Evolutionary conservation across 2,113 vertebrate genomes (phyloP).

Genomic region (Epinephelus cyanopodus): DNA sequence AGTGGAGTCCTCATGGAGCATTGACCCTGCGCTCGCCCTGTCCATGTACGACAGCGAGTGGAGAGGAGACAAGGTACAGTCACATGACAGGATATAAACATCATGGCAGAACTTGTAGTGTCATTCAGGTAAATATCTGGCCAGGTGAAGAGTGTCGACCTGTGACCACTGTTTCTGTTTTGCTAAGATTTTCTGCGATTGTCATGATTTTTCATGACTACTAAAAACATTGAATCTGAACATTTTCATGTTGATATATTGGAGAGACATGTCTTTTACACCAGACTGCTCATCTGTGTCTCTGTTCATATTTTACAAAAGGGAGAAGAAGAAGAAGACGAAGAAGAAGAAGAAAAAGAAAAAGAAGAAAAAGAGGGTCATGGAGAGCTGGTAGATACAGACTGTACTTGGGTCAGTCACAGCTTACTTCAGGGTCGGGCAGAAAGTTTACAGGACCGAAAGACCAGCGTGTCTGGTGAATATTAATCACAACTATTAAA

Average conservation of each 20-base stretch:
- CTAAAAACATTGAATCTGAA: not conserved
- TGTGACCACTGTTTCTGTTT: not conserved
- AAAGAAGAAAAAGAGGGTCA: not conserved
- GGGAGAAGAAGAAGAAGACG: not conserved
- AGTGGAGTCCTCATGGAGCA: conserved; percentile 91
- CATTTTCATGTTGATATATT: not conserved
- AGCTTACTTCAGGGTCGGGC: conserved; percentile 86
- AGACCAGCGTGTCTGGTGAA: conserved; percentile 60
- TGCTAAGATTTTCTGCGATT: not conserved
- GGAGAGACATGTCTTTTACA: not conserved
- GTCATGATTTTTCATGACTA: not conserved
- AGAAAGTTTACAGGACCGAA: conserved; percentile 56
- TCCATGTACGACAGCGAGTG: conserved; percentile 87
- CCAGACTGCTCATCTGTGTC: not conserved
- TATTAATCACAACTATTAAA: not conserved
- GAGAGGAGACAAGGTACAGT: conserved; percentile 53
- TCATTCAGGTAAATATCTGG: not conserved
- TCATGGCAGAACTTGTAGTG: too few relatives aligned
- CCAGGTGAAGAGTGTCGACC: too few relatives aligned
- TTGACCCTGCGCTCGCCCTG: conserved; percentile 91
- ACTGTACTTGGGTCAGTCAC: conserved; percentile 94
- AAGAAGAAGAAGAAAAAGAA: not conserved
- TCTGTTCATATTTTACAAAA: conserved; percentile 20
- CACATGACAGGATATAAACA: not conserved
- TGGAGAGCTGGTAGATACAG: conserved; percentile 86